Percentiles rank a stretch among this genome's conserved stretches.
Conservation (phyloP, 1,140 invertebrate genomes). For the Pseudobourletiella spinata region DNA sequence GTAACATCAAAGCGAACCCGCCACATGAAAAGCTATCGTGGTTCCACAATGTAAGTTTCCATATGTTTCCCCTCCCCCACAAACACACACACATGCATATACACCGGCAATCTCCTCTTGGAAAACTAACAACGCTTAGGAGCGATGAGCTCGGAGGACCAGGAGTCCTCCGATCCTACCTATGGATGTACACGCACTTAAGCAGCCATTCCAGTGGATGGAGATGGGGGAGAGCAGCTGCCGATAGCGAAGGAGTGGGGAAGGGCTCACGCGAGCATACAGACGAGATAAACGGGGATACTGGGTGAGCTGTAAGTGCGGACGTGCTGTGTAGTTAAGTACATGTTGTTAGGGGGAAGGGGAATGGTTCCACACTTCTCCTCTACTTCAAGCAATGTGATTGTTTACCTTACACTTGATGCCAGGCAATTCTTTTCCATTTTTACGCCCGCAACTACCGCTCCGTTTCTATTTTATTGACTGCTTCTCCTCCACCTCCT, state of each 20-base stretch:
- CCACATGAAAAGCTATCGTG: conserved; percentile 43
- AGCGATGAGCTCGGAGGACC: background rate
- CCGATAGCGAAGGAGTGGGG: no score
- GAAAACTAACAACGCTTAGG: background rate
- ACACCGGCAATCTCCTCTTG: background rate
- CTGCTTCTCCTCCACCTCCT: no score
- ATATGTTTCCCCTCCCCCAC: background rate
- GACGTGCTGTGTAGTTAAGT: no score
- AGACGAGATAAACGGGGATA: no score
- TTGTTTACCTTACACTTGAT: conserved; percentile 6
- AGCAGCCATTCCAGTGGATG: background rate
- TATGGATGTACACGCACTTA: background rate
- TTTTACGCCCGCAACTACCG: conserved; percentile 8
- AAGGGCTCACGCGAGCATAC: no score
- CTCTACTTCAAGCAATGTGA: background rate
- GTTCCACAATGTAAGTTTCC: conserved; percentile 41
- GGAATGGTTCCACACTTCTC: background rate
- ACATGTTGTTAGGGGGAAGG: background rate
- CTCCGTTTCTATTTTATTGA: no score
- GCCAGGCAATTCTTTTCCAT: background rate
- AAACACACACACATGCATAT: background rate
- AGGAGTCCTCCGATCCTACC: background rate
- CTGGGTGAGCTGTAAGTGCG: no score
- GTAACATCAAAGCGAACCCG: conserved; percentile 41
- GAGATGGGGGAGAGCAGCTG: no score